Base-by-base conservation (phyloP, 1,140 invertebrate species). In the Scaptomyza pallida region DNA sequence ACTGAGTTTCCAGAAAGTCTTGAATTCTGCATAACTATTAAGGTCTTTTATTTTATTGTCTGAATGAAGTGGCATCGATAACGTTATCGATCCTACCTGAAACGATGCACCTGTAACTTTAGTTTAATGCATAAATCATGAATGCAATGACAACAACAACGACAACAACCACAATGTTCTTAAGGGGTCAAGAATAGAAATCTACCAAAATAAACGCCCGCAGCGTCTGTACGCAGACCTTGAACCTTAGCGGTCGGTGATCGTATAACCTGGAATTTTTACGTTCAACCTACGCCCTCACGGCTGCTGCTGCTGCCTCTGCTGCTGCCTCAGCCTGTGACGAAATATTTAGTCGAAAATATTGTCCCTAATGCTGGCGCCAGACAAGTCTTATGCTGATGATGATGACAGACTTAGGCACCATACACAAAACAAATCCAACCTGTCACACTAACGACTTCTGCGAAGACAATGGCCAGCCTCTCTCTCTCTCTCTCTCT, bases 361-460 rank as follows among this genome's bases (percentile, higher is more conserved):
- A 89, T 89, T 89, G 75, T 90, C 88, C 73, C 82, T 90, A 89
- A 89, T 89, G 88, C 88, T 89, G 88, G 88, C 88, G 88, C 88
- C 88, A 89, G 88, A 89, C 88, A 88, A 88, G 72, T 82, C 78
- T 77, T 90, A 83, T 83, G 88, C 88, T 90, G 88, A 89, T 89
- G 88, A 89, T 89, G 86, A 89, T 89, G 83, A 89, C 86, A 89
- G 86, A 90, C 88, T 89, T 88, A 83, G 78, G 81, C 89, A 89
- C 76, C 75, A 70, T 81, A 75, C 65, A 79, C 78, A 82, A 75
- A 80, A 85, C 76, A 89, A 82, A 89, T 78, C 85, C 85, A 85
- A 89, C 88, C 88, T 89, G 88, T 89, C 88, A 89, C 78, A 89
- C 88, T 89, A 89, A 89, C 88, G 88, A 89, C 88, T 89, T 89